Percentiles rank a stretch among this genome's conserved stretches.
Evolutionary conservation across 2,888 invertebrate genomes (phyloP).

Genomic region (Lordiphosa andalusiaca): DNA sequence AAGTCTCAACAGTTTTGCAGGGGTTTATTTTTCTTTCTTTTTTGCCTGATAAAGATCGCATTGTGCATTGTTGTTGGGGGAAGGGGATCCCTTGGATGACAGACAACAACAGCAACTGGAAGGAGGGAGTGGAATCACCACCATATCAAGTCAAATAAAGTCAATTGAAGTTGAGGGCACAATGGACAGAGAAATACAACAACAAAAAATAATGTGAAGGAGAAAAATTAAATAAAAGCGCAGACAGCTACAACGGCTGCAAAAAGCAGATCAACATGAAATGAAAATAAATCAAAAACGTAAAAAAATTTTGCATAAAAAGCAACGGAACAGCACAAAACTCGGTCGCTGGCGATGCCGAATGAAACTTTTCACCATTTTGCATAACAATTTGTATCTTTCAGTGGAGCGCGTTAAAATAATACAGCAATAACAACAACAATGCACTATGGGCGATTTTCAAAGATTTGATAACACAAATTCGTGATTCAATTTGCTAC

Average conservation of each 20-base stretch:
- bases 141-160: conserved; percentile 63
- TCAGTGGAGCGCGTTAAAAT: conserved; percentile 74
- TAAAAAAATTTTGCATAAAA: conserved; percentile 56
- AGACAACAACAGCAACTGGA: conserved; percentile 24
- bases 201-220: conserved; percentile 36
- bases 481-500: too few species aligned
- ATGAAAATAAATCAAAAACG: conserved; percentile 71
- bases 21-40: not conserved
- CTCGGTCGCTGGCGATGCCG: conserved; percentile 47
- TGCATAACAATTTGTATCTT: conserved; percentile 75
- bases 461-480: too few species aligned
- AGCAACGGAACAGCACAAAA: conserved; percentile 31
- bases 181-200: conserved; percentile 30
- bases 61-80: conserved; percentile 43
- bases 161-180: conserved; percentile 61
- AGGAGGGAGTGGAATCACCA: conserved; percentile 21
- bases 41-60: conserved; percentile 45
- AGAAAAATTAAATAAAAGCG: conserved; percentile 63
- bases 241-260: conserved; percentile 44
- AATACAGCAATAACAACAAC: conserved; percentile 29
- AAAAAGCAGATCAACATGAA: conserved; percentile 72
- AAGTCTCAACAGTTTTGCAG: conserved; percentile 53
- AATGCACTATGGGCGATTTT: not conserved
- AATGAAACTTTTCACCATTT: conserved; percentile 76
- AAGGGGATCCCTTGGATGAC: conserved; percentile 28